phyloP scores from a whole-genome alignment of 2,888 invertebrate species.

The Tetramorium bicarinatum region DNA sequence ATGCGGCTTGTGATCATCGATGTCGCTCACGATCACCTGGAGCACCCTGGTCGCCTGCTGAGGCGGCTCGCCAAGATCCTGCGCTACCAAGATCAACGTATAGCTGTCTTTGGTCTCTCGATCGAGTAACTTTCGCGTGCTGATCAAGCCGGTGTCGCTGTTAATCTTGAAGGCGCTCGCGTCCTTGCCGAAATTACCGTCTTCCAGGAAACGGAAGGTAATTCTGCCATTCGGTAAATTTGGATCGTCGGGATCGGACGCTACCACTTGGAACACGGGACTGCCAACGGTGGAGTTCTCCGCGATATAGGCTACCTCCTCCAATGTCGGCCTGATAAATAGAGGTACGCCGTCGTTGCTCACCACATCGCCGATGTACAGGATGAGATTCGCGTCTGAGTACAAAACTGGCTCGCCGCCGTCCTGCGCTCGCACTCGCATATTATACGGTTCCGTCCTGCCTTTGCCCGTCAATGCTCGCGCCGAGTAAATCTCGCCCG shows the following conservation, averaged over 20 bases:
- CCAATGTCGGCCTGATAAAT: constrained; percentile 90
- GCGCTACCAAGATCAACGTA: constrained; percentile 92
- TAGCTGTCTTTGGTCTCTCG: constrained; percentile 92
- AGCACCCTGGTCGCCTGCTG: constrained; percentile 92
- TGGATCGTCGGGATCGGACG: constrained; percentile 93
- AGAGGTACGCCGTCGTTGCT: constrained; percentile 93
- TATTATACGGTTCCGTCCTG: constrained; percentile 91
- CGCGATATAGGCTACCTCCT: constrained; percentile 90
- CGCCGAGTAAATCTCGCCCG: constrained; percentile 90
- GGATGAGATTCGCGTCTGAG: constrained; percentile 89
- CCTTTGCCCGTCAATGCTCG: constrained; percentile 92
- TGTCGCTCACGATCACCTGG: constrained; percentile 90
- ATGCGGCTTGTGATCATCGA: constrained; percentile 93
- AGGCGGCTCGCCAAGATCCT: constrained; percentile 92
- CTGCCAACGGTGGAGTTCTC: constrained; percentile 93
- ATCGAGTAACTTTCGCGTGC: constrained; percentile 90
- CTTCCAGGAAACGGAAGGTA: constrained; percentile 91
- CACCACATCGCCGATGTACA: constrained; percentile 93
- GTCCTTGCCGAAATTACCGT: constrained; percentile 87
- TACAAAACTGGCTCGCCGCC: constrained; percentile 89
- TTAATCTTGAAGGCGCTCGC: constrained; percentile 83
- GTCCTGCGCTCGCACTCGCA: constrained; percentile 91
- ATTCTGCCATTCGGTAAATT: constrained; percentile 92
- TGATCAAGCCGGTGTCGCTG: constrained; percentile 90
- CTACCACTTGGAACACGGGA: constrained; percentile 92